These are phyloP conservation scores for Todiramphus saurophagus DNA, from an alignment of 2,113 vertebrate genomes.

Conservation along the genomic window DNA sequence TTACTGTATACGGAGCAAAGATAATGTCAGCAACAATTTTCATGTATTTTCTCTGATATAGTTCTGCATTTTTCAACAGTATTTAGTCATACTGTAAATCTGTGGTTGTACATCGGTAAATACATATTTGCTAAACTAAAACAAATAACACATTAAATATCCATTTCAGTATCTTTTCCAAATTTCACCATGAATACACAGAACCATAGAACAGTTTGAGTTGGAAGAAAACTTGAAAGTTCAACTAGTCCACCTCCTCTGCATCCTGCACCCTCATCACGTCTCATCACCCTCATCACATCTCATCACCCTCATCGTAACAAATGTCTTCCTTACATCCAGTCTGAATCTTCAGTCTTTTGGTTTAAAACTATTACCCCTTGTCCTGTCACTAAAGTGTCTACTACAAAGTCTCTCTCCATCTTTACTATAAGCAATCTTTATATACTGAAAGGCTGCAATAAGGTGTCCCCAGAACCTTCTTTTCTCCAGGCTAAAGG, in stretches of 20 bases:
- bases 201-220: background rate
- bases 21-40: background rate
- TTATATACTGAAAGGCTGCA: no score
- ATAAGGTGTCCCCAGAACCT: no score
- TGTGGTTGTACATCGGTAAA: background rate
- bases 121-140: background rate
- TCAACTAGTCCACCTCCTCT: background rate
- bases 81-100: background rate
- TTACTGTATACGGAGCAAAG: background rate
- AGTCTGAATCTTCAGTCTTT: background rate
- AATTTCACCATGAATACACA: background rate
- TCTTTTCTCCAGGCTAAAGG: no score
- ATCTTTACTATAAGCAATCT: no score
- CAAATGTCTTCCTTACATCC: background rate
- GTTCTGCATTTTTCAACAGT: background rate
- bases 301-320: background rate
- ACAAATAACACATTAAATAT: background rate
- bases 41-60: background rate
- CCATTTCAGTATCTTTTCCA: background rate
- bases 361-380: background rate
- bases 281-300: accelerated
- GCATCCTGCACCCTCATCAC: accelerated
- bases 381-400: no score
- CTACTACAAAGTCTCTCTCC: no score
- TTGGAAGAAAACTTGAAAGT: background rate